Evolutionary conservation across 1,140 invertebrate species (phyloP).

Genomic region (Dinoponera quadriceps): DNA sequence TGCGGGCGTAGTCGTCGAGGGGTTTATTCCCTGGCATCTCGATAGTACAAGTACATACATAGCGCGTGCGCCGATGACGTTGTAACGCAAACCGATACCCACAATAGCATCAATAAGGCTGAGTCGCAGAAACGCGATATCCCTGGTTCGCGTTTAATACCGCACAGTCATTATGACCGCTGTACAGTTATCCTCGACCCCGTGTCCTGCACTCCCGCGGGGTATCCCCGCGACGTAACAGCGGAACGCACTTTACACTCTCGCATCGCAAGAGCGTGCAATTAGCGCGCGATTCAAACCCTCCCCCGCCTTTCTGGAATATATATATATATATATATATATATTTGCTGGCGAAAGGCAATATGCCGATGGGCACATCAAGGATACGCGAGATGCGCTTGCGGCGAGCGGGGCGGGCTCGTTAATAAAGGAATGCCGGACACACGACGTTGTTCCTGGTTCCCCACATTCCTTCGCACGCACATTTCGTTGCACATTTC

Average conservation of each 20-base stretch:
- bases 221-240: conserved; percentile 24
- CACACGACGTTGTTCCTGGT: conserved; percentile 10
- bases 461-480: neutral
- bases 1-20: neutral
- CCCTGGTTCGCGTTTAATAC: conserved; percentile 36
- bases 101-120: conserved; percentile 37
- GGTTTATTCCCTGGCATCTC: conserved; percentile 10
- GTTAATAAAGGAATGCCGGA: neutral
- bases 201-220: conserved; percentile 35
- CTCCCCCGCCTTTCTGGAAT: conserved; percentile 14
- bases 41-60: conserved; percentile 10
- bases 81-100: neutral
- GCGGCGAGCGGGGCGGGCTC: neutral
- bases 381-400: conserved; percentile 19
- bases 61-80: neutral
- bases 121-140: conserved; percentile 44
- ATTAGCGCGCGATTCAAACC: conserved; percentile 16
- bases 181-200: conserved; percentile 50
- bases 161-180: conserved; percentile 39
- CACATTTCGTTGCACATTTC: neutral
- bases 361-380: neutral
- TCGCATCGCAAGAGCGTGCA: conserved; percentile 14
- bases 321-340: neutral
- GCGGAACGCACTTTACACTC: conserved; percentile 33
- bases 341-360: neutral